phyloP scores from a whole-genome alignment of 2,113 vertebrate genomes.

The Cavia porcellus region DNA sequence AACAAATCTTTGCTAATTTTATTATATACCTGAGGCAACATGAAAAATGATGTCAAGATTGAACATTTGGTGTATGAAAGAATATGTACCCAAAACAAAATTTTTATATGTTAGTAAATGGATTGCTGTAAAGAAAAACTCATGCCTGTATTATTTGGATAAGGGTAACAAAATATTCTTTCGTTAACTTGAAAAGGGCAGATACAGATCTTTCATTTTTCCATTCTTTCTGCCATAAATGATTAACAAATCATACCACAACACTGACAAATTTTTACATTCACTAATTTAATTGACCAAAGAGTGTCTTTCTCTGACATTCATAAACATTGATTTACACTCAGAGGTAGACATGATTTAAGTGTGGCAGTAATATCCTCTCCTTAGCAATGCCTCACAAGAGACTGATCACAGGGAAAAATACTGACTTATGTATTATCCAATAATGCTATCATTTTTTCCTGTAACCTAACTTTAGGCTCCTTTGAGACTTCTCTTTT shows the following conservation, averaged over 20 bases:
- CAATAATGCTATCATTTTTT: neutral
- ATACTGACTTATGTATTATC: neutral
- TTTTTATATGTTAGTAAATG: neutral
- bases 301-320: neutral
- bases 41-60: neutral
- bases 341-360: neutral
- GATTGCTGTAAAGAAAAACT: neutral
- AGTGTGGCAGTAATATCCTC: neutral
- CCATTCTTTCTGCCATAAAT: neutral
- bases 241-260: neutral
- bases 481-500: neutral
- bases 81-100: neutral
- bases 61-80: neutral
- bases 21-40: neutral
- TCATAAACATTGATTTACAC: neutral
- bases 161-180: neutral
- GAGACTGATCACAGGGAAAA: neutral
- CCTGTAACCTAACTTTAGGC: neutral
- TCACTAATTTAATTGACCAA: neutral
- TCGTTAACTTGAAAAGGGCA: neutral
- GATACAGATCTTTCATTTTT: neutral
- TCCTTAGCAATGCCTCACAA: neutral
- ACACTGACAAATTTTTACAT: neutral
- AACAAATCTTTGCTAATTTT: neutral
- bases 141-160: neutral